A percentile compares a stretch with the other conserved stretches of the same genome.
Conservation (phyloP, 1,140 invertebrate genomes). For the Hyles euphorbiae region DNA sequence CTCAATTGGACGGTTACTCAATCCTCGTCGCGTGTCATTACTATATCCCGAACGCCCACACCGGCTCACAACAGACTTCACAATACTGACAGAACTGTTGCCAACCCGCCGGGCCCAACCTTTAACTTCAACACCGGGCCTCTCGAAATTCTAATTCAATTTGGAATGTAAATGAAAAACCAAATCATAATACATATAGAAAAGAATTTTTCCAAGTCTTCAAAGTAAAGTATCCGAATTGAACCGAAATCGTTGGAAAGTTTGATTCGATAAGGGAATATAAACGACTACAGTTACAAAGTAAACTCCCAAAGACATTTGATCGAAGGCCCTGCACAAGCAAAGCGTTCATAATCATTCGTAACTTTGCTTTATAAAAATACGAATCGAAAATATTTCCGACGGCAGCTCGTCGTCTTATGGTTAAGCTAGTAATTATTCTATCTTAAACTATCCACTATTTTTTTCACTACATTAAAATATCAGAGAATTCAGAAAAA, state of each 20-base stretch:
- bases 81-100: not conserved
- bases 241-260: not conserved
- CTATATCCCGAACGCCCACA: not conserved
- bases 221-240: not conserved
- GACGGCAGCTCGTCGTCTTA: slow-evolving; percentile 68
- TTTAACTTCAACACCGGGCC: slow-evolving; percentile 21
- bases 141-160: slow-evolving; percentile 17
- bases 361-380: slow-evolving; percentile 74
- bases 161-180: slow-evolving; percentile 3
- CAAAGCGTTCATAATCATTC: slow-evolving; percentile 70
- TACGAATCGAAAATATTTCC: slow-evolving; percentile 73
- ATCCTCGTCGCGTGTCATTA: slow-evolving; percentile 56
- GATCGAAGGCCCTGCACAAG: slow-evolving; percentile 64
- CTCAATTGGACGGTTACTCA: slow-evolving; percentile 71
- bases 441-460: slow-evolving; percentile 68
- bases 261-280: slow-evolving; percentile 7
- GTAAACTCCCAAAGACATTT: slow-evolving; percentile 1
- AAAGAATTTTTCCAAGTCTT: slow-evolving; percentile 1
- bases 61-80: too few species aligned
- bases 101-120: slow-evolving; percentile 8
- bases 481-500: slow-evolving; percentile 74
- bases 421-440: slow-evolving; percentile 67
- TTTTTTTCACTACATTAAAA: slow-evolving; percentile 66
- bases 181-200: not conserved
- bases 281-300: slow-evolving; percentile 4